A percentile compares a stretch with the other conserved stretches of the same genome.
These are phyloP conservation scores for Mythimna impura DNA, from an alignment of 2,888 invertebrate species.

Conservation along the genomic window DNA sequence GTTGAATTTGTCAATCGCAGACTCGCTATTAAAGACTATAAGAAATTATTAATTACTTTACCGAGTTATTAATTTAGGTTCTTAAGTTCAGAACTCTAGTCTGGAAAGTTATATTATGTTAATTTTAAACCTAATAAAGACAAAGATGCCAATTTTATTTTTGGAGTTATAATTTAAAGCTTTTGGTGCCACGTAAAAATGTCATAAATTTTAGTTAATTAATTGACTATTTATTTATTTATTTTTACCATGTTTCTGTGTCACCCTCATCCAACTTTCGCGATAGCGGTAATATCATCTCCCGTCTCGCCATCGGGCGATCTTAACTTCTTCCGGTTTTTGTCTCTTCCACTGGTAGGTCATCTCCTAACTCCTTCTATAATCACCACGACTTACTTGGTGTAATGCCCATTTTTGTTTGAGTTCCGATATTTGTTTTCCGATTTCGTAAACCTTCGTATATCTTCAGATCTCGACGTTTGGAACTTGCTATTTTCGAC, in stretches of 20 bases:
- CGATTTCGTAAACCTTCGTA: neutral
- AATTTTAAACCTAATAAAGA: constrained; percentile 2
- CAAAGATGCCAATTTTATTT: neutral
- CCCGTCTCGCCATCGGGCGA: neutral
- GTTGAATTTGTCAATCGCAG: neutral
- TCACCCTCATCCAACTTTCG: neutral
- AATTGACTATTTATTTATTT: neutral
- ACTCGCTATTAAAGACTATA: neutral
- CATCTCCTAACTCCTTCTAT: too few relatives aligned
- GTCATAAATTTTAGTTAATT: neutral
- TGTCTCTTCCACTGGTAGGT: too few relatives aligned
- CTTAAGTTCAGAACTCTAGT: neutral
- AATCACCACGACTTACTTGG: neutral
- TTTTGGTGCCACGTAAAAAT: neutral
- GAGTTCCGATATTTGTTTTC: neutral
- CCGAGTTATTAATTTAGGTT: neutral
- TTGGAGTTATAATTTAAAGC: neutral
- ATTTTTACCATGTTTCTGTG: neutral
- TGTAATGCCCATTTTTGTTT: too few relatives aligned
- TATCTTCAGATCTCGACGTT: neutral
- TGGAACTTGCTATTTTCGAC: neutral
- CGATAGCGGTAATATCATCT: neutral
- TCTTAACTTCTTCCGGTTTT: too few relatives aligned
- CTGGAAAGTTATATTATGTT: neutral
- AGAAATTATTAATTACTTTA: neutral